These are phyloP conservation scores for Oophaga pumilio DNA, from an alignment of 2,113 vertebrate species.

Conservation along the genomic window DNA sequence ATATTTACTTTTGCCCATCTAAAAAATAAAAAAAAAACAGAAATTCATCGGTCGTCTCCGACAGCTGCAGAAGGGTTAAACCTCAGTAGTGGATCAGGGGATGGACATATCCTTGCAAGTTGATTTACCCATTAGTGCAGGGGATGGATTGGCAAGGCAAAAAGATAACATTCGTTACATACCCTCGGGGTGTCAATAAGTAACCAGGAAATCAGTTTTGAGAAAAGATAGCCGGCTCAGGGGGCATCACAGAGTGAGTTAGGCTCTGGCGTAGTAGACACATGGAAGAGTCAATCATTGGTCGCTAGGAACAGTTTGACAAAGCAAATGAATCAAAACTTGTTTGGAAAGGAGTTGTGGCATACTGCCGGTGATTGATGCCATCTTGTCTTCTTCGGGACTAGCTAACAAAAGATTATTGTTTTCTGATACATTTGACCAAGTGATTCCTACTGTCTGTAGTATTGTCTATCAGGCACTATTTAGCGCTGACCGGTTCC, in stretches of 20 bases:
- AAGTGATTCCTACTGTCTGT: conserved; percentile 20
- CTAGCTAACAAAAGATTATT: conserved; percentile 26
- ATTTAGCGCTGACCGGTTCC: conserved; percentile 17
- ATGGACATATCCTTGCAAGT: conserved; percentile 11
- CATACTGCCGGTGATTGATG: conserved; percentile 7
- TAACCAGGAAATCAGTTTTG: conserved; percentile 32
- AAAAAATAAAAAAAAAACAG: not conserved
- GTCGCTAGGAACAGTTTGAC: conserved; percentile 13
- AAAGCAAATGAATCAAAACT: conserved; percentile 40
- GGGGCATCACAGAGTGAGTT: conserved; percentile 28
- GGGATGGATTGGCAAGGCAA: conserved; percentile 26
- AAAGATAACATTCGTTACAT: conserved; percentile 46
- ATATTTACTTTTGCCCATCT: not conserved
- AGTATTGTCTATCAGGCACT: not conserved
- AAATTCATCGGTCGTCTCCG: not conserved
- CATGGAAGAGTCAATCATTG: conserved; percentile 26
- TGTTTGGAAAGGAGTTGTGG: conserved; percentile 16
- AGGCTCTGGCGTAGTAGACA: conserved; percentile 24
- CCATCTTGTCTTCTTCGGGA: not conserved
- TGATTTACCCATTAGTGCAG: not conserved
- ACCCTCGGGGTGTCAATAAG: conserved; percentile 40
- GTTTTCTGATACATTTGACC: conserved; percentile 18
- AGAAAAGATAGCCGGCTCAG: conserved; percentile 20
- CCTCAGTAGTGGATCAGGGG: not conserved
- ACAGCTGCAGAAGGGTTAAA: not conserved